phyloP scores from a whole-genome alignment of 64 coral and sea anemone species.

The Astreopora myriophthalma region DNA sequence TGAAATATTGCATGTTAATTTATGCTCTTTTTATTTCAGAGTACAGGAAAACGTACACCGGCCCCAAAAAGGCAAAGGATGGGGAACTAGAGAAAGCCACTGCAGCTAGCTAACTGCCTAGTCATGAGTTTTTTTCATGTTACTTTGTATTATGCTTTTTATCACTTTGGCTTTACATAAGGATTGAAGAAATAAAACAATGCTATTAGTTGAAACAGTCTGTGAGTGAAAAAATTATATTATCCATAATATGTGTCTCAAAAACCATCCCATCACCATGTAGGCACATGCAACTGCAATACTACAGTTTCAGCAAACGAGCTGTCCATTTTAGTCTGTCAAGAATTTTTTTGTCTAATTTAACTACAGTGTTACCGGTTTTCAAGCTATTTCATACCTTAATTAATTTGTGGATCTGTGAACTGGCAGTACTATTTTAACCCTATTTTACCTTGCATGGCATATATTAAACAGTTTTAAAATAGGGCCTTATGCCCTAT shows the following conservation, averaged over 20 bases:
- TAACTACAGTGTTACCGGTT: background rate
- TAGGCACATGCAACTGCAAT: too few species aligned
- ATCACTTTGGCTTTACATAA: too few species aligned
- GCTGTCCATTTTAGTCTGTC: too few species aligned
- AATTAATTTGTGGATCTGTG: background rate
- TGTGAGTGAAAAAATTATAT: too few species aligned
- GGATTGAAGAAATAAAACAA: too few species aligned
- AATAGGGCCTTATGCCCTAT: too few species aligned
- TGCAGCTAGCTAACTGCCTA: background rate
- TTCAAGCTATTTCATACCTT: background rate
- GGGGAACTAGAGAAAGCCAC: background rate
- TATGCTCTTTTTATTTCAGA: background rate
- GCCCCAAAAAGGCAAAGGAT: background rate
- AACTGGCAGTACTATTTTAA: slow-evolving; percentile 16
- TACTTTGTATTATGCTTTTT: background rate
- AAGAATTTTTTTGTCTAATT: too few species aligned
- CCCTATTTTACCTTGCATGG: slow-evolving; percentile 19
- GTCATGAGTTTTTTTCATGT: background rate
- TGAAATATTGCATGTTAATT: background rate
- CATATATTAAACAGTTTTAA: too few species aligned
- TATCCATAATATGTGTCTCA: too few species aligned
- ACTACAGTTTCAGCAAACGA: too few species aligned
- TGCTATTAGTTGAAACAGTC: too few species aligned
- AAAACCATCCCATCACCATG: too few species aligned
- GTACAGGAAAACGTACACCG: background rate